phyloP scores from a whole-genome alignment of 2,113 vertebrate genomes.

The Corythornis madagascariensis region DNA sequence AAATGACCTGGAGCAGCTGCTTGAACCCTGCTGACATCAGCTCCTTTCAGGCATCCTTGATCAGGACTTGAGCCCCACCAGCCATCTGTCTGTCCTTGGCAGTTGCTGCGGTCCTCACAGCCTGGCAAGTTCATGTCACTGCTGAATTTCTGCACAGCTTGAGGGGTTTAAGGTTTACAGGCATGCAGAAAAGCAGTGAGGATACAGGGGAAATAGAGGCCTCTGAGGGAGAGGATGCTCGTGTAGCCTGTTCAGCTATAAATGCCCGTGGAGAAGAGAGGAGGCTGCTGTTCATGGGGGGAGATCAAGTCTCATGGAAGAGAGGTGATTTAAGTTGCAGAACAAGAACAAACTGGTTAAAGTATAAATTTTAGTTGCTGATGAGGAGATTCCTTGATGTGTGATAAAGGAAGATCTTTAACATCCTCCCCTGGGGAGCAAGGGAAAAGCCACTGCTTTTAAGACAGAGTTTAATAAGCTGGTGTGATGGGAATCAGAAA shows the following conservation, averaged over 20 bases:
- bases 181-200: background rate
- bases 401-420: background rate
- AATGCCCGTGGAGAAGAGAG: background rate
- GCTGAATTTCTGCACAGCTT: background rate
- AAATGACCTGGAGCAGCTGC: background rate
- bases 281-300: background rate
- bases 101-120: background rate
- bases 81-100: background rate
- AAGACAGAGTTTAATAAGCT: background rate
- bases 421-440: background rate
- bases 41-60: background rate
- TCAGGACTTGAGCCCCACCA: background rate
- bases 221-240: fast-evolving
- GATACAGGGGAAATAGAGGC: no score
- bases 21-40: background rate
- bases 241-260: background rate
- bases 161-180: background rate
- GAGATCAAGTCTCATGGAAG: background rate
- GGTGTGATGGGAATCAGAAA: background rate
- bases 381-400: background rate
- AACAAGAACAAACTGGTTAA: background rate
- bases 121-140: background rate
- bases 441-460: background rate
- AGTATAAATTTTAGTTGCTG: background rate
- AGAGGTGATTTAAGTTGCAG: background rate